Percentiles rank a stretch among this genome's conserved stretches.
phyloP scores from a whole-genome alignment of 2,113 vertebrate species.

The Galemys pyrenaicus region DNA sequence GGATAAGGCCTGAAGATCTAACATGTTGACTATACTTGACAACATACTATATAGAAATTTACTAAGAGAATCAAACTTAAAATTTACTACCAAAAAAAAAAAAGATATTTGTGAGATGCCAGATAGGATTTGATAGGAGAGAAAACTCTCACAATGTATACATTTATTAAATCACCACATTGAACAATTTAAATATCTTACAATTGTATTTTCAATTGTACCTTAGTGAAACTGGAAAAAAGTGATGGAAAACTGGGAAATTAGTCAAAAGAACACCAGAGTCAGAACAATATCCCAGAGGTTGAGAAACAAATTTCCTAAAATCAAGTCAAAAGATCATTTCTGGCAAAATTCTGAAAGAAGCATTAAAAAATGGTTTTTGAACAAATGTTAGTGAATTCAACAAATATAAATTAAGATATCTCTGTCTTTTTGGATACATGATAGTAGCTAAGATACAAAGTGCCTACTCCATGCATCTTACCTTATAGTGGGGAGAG shows the following conservation, averaged over 20 bases:
- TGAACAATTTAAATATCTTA: not conserved
- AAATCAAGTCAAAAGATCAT: not conserved
- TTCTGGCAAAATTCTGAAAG: not conserved
- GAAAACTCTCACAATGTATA: not conserved
- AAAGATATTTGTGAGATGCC: too few species aligned
- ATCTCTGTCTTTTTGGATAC: not conserved
- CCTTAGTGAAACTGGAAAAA: not conserved
- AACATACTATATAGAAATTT: not conserved
- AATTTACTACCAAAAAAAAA: not conserved
- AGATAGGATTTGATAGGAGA: not conserved
- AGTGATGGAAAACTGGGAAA: not conserved
- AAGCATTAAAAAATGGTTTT: not conserved
- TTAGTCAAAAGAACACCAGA: not conserved
- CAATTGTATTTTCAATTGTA: not conserved
- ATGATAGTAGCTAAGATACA: not conserved
- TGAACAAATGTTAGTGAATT: not conserved
- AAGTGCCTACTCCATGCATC: not conserved
- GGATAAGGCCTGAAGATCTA: not conserved
- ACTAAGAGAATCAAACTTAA: not conserved
- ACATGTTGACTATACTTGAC: not conserved
- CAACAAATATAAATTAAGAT: not conserved
- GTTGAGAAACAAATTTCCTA: not conserved
- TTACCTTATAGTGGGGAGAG: not conserved
- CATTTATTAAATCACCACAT: not conserved
- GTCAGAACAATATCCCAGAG: not conserved